Conservation (phyloP, 2,888 invertebrate species). For the Leptinotarsa rubiginosa region DNA sequence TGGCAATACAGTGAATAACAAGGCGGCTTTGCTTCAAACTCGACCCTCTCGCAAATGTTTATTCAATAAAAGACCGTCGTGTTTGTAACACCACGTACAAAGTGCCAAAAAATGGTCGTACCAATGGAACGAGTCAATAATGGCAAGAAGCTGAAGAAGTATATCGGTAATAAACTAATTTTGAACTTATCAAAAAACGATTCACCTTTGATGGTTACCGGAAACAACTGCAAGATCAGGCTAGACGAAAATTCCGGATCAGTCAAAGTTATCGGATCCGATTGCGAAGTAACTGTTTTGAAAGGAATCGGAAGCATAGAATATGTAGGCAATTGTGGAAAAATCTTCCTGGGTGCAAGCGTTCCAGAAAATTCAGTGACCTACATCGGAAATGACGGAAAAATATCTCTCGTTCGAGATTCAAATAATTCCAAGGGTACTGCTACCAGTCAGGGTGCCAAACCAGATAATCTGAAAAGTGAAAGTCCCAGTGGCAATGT, state of each 20-base stretch:
- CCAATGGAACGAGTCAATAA: conserved; percentile 34
- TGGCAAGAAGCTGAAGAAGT: conserved; percentile 31
- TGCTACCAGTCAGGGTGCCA: background rate
- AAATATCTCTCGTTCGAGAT: conserved; percentile 19
- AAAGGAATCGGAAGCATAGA: conserved; percentile 45
- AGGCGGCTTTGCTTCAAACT: conserved; percentile 18
- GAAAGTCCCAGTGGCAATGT: background rate
- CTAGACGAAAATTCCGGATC: conserved; percentile 41
- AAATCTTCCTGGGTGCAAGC: conserved; percentile 39
- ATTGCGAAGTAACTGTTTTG: conserved; percentile 41
- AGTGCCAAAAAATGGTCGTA: conserved; percentile 38
- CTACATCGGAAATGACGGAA: conserved; percentile 47
- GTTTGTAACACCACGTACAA: background rate
- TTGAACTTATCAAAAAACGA: conserved; percentile 41
- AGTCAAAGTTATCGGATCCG: conserved; percentile 46
- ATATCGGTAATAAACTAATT: conserved; percentile 46
- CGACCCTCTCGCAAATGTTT: conserved; percentile 17
- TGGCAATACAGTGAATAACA: conserved; percentile 16
- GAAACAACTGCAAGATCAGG: conserved; percentile 48
- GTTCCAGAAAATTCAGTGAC: conserved; percentile 43
- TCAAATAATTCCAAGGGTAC: background rate
- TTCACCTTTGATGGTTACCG: conserved; percentile 39
- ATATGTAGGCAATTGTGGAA: conserved; percentile 50
- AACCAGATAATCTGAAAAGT: background rate
- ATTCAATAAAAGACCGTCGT: conserved; percentile 6